These are phyloP conservation scores for Cylloceria caligata DNA, from an alignment of 2,888 invertebrate genomes.

Conservation along the genomic window DNA sequence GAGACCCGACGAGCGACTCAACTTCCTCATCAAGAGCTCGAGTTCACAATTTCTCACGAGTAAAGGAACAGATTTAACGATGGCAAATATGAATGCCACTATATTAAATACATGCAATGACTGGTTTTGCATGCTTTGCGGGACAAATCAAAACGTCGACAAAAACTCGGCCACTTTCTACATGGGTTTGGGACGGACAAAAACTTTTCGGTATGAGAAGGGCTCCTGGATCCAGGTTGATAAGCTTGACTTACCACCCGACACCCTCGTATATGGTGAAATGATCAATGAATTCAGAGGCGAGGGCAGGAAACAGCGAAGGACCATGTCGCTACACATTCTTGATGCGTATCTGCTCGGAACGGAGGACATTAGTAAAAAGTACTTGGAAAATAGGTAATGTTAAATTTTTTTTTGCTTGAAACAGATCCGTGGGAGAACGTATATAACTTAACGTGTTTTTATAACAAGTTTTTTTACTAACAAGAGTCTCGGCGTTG, in stretches of 20 bases:
- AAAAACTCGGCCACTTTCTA: constrained; percentile 77
- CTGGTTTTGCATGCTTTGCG: constrained; percentile 78
- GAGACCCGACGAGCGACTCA: constrained; percentile 84
- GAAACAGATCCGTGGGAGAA: too few relatives aligned
- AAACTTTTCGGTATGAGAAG: constrained; percentile 86
- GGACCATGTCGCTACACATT: constrained; percentile 89
- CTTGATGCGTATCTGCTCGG: constrained; percentile 92
- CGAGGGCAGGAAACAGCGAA: constrained; percentile 87
- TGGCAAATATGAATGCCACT: constrained; percentile 68
- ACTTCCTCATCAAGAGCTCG: constrained; percentile 80
- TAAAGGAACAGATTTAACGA: constrained; percentile 66
- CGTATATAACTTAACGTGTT: too few relatives aligned
- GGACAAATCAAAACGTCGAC: constrained; percentile 45
- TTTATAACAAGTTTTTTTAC: too few relatives aligned
- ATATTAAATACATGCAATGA: constrained; percentile 71
- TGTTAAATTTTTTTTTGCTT: constrained; percentile 68
- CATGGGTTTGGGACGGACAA: constrained; percentile 84
- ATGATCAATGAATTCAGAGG: constrained; percentile 89
- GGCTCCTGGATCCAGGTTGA: constrained; percentile 85
- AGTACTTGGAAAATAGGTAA: constrained; percentile 89
- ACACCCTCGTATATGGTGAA: constrained; percentile 91
- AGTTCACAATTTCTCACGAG: constrained; percentile 63
- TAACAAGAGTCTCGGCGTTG: too few relatives aligned
- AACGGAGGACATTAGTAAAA: constrained; percentile 88
- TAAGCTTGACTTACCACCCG: constrained; percentile 88